Conservation (phyloP, 2,113 vertebrate species). For the Gallinago media region DNA sequence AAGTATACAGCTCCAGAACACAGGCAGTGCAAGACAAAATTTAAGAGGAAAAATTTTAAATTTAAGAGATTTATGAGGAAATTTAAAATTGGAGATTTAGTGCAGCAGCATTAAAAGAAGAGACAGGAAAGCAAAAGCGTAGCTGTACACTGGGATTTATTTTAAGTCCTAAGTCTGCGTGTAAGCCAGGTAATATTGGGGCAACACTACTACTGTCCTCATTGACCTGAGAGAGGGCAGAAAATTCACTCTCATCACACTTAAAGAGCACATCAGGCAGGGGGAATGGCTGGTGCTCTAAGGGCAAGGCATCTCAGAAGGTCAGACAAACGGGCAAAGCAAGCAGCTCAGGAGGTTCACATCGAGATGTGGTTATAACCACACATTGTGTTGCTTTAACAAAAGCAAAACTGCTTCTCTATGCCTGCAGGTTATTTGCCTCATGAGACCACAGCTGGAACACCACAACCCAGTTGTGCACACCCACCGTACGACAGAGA, state of each 20-base stretch:
- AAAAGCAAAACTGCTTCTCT: neutral
- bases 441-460: neutral
- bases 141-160: neutral
- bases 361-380: neutral
- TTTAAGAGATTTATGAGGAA: too few relatives aligned
- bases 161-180: fast-evolving
- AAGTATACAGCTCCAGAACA: neutral
- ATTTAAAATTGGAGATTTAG: neutral
- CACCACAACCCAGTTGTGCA: neutral
- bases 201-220: neutral
- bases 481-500: neutral
- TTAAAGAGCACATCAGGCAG: neutral
- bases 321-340: fast-evolving
- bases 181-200: too few relatives aligned
- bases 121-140: fast-evolving
- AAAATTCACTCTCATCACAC: fast-evolving
- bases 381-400: neutral
- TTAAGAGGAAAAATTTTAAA: too few relatives aligned
- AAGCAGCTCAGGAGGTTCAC: neutral
- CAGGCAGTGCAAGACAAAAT: neutral
- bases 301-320: neutral
- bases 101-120: neutral
- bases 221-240: neutral
- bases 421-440: neutral
- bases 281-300: neutral